Evolutionary conservation across 2,113 vertebrate species (phyloP), one percentile per base, ranked within the genome.

Genomic region (Struthio camelus): DNA sequence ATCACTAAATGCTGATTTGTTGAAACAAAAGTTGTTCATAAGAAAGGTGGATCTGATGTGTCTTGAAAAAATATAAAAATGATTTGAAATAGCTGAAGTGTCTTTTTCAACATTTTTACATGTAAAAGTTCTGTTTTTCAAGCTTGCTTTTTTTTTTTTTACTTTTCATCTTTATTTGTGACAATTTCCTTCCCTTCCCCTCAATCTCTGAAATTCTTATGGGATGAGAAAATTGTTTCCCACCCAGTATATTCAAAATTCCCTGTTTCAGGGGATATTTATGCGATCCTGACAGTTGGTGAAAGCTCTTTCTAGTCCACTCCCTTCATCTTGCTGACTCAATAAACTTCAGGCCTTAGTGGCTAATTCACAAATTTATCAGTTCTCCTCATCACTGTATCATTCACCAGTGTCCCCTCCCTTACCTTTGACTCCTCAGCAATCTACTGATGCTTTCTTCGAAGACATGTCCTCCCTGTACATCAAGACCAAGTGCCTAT

Each of bases 21-120:
- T 51, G 50, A 51, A 51, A 51, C 50, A 51, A 51, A 51, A 51
- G 50, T 22, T 0, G 0, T 20, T 72, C 0, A 2, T 42, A 59
- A 69, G 59, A 13, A 36, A 12, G 16, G 22, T 36, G 14, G n/a
- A 53, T 48, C 27, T 34, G 10, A 42, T 3, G 0, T 17, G 14
- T 46, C 10, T 18, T 58, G 3, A 11, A 58, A 32, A 46, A 46
- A 18, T 25, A n/a, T 18, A 10, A 42, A 36, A 51, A 66, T 7
- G 3, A 9, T 38, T 66, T n/a, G 27, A 77, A 94, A 78, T 5
- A 44, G 22, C 25, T 42, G 28, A 51, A 30, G 58, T 0, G 2
- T 51, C 23, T 88, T 80, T 83, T 53, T 25, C 69, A 51, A 70
- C 6, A 1, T 48, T 58, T 53, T 0, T 66, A 77, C 62, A 65